A percentile compares a stretch with the other conserved stretches of the same genome.
Conservation (phyloP, 2,113 vertebrate species). For the Silurus asotus region DNA sequence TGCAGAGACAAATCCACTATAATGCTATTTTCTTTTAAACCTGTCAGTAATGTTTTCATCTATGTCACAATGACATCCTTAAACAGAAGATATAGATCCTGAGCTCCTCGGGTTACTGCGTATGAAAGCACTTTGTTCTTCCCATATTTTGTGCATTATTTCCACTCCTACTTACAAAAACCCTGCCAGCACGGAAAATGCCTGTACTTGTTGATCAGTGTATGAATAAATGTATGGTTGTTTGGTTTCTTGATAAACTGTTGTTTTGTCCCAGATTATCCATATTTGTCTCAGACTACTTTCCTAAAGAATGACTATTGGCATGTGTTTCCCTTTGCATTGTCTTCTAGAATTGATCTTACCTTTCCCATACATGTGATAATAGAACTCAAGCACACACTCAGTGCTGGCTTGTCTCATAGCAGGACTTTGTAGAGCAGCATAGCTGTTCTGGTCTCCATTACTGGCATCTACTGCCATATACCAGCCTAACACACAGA, state of each 20-base stretch:
- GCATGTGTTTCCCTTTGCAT: background rate
- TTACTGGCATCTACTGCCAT: slow-evolving; percentile 60
- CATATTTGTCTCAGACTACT: background rate
- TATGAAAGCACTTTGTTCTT: background rate
- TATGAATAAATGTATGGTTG: background rate
- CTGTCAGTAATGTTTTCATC: background rate
- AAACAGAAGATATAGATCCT: background rate
- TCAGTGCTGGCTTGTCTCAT: slow-evolving; percentile 64
- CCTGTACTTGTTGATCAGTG: background rate
- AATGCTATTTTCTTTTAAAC: background rate
- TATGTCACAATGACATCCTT: background rate
- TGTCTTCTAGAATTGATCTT: background rate
- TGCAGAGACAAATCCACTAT: slow-evolving; percentile 23
- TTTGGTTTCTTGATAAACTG: background rate
- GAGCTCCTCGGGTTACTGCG: background rate
- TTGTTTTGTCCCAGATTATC: background rate
- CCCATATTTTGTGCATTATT: background rate
- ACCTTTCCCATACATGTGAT: slow-evolving; percentile 71
- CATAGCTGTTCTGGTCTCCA: slow-evolving; percentile 61
- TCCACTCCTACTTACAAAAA: background rate
- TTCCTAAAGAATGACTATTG: background rate
- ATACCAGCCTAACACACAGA: slow-evolving; percentile 67
- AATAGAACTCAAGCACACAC: slow-evolving; percentile 70
- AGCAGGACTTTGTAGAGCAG: slow-evolving; percentile 64
- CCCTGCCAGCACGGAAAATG: background rate